These are phyloP conservation scores for Neotoma lepida DNA, from an alignment of 2,113 vertebrate genomes.

Conservation along the genomic window DNA sequence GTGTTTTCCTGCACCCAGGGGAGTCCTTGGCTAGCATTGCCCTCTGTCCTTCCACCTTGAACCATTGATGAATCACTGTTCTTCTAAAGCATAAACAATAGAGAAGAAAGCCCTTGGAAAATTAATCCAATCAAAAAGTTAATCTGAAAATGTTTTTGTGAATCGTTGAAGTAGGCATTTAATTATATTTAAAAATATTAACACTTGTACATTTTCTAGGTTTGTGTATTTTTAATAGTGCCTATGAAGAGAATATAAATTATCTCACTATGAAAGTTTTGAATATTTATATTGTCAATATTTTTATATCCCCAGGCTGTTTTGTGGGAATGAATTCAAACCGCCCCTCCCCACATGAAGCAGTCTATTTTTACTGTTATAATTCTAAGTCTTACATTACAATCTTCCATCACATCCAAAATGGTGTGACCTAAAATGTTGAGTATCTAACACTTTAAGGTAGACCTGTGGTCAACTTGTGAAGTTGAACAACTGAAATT, in stretches of 20 bases:
- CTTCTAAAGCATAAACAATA: constrained; percentile 1
- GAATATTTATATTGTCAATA: constrained; percentile 73
- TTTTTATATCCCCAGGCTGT: constrained; percentile 73
- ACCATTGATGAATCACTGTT: background rate
- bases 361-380: constrained; percentile 55
- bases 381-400: constrained; percentile 32
- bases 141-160: constrained; percentile 36
- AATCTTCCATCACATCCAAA: constrained; percentile 46
- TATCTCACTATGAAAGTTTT: constrained; percentile 67
- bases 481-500: constrained; percentile 31
- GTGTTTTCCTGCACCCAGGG: background rate
- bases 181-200: constrained; percentile 62
- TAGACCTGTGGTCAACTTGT: constrained; percentile 31
- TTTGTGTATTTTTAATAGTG: constrained; percentile 66
- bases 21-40: background rate
- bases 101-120: background rate
- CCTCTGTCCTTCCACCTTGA: background rate
- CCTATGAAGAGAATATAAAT: constrained; percentile 68
- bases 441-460: constrained; percentile 33
- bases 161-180: constrained; percentile 54
- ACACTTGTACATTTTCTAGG: constrained; percentile 54
- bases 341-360: constrained; percentile 27
- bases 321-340: constrained; percentile 70
- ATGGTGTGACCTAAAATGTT: constrained; percentile 34
- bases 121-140: constrained; percentile 36